Evolutionary conservation across 1,140 invertebrate genomes (phyloP).

Genomic region (Lepidurus couesii): DNA sequence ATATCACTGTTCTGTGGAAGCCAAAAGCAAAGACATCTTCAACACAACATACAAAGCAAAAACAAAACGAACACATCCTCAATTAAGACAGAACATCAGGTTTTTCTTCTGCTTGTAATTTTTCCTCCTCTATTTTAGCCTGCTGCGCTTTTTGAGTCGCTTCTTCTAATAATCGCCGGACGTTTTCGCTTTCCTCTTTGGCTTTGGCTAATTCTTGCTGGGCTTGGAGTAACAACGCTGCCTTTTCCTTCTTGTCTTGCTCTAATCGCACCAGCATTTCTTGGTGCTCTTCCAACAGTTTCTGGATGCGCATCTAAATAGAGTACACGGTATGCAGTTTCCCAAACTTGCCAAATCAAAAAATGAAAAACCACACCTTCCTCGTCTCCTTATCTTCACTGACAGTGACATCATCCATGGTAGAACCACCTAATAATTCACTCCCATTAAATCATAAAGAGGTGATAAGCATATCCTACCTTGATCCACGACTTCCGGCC

Average conservation of each 20-base stretch:
- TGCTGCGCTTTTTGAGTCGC: background rate
- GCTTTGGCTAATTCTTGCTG: background rate
- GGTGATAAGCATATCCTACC: background rate
- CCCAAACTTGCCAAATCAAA: background rate
- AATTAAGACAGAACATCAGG: no score
- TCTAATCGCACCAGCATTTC: background rate
- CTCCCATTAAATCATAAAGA: background rate
- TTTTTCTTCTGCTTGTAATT: background rate
- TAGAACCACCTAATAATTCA: background rate
- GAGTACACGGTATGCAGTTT: background rate
- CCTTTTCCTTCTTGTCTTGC: slow-evolving; percentile 5
- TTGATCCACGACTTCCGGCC: slow-evolving; percentile 4
- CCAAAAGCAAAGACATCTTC: background rate
- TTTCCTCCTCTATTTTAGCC: background rate
- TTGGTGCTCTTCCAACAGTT: background rate
- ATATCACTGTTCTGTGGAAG: background rate
- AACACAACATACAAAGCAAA: no score
- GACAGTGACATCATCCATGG: background rate
- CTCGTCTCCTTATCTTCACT: background rate
- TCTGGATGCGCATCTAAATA: slow-evolving; percentile 3
- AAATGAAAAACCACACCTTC: background rate
- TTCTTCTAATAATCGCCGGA: background rate
- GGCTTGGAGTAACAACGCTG: background rate
- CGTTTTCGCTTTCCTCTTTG: background rate
- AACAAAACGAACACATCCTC: no score